These are phyloP conservation scores for Melanargia galathea DNA, from an alignment of 2,888 invertebrate species.

Conservation along the genomic window DNA sequence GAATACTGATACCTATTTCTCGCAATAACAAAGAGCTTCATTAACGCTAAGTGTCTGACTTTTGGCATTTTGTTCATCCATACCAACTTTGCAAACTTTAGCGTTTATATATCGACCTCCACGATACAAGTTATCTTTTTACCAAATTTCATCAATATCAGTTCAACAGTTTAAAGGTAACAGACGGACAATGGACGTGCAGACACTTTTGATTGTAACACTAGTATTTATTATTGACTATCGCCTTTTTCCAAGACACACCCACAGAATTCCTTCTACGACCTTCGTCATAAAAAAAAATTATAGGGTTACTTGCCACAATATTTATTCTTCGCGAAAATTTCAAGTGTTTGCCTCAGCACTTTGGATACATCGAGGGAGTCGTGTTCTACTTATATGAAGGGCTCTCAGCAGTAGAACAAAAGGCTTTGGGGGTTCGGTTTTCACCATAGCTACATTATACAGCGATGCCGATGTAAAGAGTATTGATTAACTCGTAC, in stretches of 20 bases:
- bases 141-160: too few relatives aligned
- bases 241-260: not conserved
- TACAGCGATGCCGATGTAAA: not conserved
- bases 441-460: not conserved
- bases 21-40: not conserved
- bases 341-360: conserved; percentile 33
- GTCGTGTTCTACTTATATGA: conserved; percentile 21
- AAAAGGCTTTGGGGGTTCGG: conserved; percentile 12
- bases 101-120: too few relatives aligned
- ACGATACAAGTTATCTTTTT: too few relatives aligned
- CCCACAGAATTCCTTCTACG: conserved; percentile 5
- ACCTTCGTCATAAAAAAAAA: conserved; percentile 24
- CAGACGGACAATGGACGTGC: too few relatives aligned
- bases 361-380: conserved; percentile 29
- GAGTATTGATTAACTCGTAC: not conserved
- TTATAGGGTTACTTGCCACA: conserved; percentile 25
- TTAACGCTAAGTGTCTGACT: not conserved
- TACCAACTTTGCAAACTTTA: too few relatives aligned
- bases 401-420: conserved; percentile 23
- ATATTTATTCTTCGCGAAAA: conserved; percentile 30
- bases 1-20: not conserved
- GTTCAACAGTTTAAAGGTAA: too few relatives aligned
- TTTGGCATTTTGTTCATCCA: too few relatives aligned
- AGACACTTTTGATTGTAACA: too few relatives aligned
- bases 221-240: too few relatives aligned